phyloP scores from a whole-genome alignment of 2,888 invertebrate genomes.

The Neria commutata region DNA sequence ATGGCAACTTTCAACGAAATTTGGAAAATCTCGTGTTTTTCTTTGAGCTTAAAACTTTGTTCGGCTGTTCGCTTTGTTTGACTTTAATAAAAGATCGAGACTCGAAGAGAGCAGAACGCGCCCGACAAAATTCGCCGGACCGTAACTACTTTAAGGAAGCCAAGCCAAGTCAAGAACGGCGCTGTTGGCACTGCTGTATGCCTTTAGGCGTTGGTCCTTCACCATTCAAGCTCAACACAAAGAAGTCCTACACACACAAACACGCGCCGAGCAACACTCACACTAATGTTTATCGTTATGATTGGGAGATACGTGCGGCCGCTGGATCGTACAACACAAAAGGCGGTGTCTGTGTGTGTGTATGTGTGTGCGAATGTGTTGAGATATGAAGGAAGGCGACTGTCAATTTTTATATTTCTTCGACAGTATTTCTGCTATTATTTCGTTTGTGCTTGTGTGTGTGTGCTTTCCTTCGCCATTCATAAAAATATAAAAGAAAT shows the following conservation, averaged over 20 bases:
- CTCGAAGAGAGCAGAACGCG: not conserved
- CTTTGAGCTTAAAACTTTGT: not conserved
- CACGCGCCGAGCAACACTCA: slow-evolving; percentile 18
- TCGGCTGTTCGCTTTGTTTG: not conserved
- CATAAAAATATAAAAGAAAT: not conserved
- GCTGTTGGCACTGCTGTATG: no score
- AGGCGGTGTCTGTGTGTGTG: slow-evolving; percentile 1
- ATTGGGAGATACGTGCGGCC: slow-evolving; percentile 6
- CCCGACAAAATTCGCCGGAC: no score
- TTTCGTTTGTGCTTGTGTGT: not conserved
- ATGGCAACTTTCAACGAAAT: not conserved
- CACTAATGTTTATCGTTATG: slow-evolving; percentile 29
- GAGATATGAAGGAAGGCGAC: not conserved
- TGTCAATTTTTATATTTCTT: slow-evolving; percentile 14
- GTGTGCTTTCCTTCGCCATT: not conserved
- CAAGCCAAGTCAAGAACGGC: no score
- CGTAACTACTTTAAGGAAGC: slow-evolving; percentile 1
- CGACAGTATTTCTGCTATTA: not conserved
- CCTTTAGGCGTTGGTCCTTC: no score
- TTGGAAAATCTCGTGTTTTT: not conserved
- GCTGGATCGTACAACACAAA: slow-evolving; percentile 6
- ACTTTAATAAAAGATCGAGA: not conserved
- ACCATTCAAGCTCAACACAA: not conserved
- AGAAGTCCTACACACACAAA: slow-evolving; percentile 42
- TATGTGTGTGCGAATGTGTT: not conserved